Percentiles rank a stretch among this genome's conserved stretches.
These are phyloP conservation scores for Lapara coniferarum DNA, from an alignment of 2,888 invertebrate species.

Conservation along the genomic window DNA sequence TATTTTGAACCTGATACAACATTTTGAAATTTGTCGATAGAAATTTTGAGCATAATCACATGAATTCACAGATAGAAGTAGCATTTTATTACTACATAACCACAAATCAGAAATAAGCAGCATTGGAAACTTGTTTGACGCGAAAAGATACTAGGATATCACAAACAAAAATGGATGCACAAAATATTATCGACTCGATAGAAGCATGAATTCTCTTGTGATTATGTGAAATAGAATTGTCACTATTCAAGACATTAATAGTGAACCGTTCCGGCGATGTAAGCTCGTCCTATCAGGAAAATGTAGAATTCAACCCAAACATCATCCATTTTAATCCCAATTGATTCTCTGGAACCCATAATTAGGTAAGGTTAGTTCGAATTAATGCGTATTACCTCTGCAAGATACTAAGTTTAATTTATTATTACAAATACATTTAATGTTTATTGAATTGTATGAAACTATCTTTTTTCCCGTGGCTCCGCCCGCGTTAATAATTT, in stretches of 20 bases:
- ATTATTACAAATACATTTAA: not conserved
- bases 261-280: not conserved
- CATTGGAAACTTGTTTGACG: no score
- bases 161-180: no score
- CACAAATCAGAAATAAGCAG: no score
- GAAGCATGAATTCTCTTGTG: no score
- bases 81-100: no score
- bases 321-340: constrained; percentile 34
- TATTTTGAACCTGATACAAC: not conserved
- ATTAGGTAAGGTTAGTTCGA: not conserved
- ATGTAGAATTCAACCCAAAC: constrained; percentile 17
- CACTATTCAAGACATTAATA: not conserved
- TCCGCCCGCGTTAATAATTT: no score
- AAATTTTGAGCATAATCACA: no score
- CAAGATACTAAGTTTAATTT: not conserved
- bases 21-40: no score
- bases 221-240: not conserved
- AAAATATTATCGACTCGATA: no score
- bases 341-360: constrained; percentile 33
- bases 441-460: not conserved
- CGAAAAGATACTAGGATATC: no score
- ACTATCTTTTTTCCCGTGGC: no score
- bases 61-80: no score
- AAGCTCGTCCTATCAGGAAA: not conserved
- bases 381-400: constrained; percentile 11